These are phyloP conservation scores for Drosophila grimshawi DNA, from an alignment of 1,140 invertebrate genomes.

Conservation along the genomic window DNA sequence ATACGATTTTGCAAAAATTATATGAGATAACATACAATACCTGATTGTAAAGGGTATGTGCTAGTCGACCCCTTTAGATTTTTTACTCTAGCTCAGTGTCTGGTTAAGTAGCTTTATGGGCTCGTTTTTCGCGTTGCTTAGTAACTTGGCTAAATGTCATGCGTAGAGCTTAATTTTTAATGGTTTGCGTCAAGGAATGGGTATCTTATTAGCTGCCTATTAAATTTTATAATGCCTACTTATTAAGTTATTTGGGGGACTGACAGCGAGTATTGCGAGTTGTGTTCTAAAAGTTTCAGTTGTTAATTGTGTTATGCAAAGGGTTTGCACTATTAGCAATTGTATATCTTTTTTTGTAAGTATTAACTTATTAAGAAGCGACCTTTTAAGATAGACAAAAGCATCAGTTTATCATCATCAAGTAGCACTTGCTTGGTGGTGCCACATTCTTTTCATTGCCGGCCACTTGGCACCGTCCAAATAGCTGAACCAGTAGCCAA, in stretches of 20 bases:
- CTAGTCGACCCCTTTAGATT: background rate
- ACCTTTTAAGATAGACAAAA: background rate
- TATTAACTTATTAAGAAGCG: too few species aligned
- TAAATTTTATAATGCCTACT: background rate
- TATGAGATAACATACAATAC: background rate
- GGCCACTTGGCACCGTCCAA: constrained; percentile 49
- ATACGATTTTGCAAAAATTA: background rate
- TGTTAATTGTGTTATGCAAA: background rate
- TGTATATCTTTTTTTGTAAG: too few species aligned
- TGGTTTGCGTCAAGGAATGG: constrained; percentile 4
- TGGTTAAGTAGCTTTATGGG: background rate
- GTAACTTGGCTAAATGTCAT: constrained; percentile 14
- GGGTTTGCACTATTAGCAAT: too few species aligned
- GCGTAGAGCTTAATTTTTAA: constrained; percentile 2
- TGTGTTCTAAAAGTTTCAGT: background rate
- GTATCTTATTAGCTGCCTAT: constrained; percentile 5
- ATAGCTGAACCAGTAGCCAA: constrained; percentile 44
- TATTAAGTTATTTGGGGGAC: constrained; percentile 25
- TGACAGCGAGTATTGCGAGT: background rate
- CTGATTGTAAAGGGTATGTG: background rate
- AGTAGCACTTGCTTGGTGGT: constrained; percentile 13
- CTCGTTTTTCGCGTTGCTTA: background rate
- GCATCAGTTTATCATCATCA: constrained; percentile 4
- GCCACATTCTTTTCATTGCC: constrained; percentile 61
- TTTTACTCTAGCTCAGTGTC: background rate